Base-by-base conservation (phyloP, 1,140 invertebrate genomes). In the Ephestia elutella region DNA sequence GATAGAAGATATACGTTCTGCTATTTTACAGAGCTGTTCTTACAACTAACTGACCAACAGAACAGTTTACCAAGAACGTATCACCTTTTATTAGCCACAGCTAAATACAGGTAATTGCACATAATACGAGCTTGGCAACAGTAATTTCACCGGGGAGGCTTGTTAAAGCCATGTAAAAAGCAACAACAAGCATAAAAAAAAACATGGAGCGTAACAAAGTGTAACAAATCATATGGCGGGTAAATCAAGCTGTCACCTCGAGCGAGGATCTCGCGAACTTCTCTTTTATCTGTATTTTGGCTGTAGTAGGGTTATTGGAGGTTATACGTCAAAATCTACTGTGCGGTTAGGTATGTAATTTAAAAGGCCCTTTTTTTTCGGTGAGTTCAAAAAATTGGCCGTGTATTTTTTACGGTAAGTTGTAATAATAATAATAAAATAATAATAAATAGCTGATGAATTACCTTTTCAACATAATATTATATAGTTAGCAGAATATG, bases 171-270 rank as follows among this genome's bases (percentile, higher is more conserved):
- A 57, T 63, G 57, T 65, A 62, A 44, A 44, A 44, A 44, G 38
- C 38, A 44, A 15, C 38, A 15, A 44, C 38, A 44, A 17, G 5
- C 38, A 65, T 67, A 72, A 25, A 25, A 25, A 25, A 25, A 73
- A 68, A 70, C 63, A 68, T 44, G 38, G n/a, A 18, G 56, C 50
- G 56, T 64, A 71, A 76, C 65, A 68, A 71, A 66, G 54, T 61
- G 68, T 73, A 67, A 78, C 75, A 78, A 75, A 78, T 78, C 70
- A 77, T 67, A 59, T 25, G 32, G 38, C 15, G 65, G 51, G 50
- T 65, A 65, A 68, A 72, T 77, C 71, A 72, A 69, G 59, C 68
- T 69, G 71, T 77, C 74, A 69, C 50, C 57, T 25, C 28, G 55
- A 20, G 58, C 62, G 38, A 51, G 56, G 50, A 13, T 56, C 51